Evolutionary conservation across 2,113 vertebrate genomes (phyloP).

Genomic region (Alexandromys fortis): DNA sequence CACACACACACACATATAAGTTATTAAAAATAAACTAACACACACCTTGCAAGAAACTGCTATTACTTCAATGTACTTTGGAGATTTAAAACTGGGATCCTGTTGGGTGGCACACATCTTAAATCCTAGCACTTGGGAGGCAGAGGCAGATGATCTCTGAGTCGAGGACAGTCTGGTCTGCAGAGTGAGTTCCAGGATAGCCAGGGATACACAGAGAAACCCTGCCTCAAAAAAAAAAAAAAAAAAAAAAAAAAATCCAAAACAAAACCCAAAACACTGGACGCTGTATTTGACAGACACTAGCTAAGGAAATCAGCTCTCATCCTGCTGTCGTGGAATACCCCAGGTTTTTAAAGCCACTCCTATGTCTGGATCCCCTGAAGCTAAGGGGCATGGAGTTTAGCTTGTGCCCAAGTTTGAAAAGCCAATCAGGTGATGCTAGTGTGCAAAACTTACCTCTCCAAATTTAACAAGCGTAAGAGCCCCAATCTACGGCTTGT

Average conservation of each 20-base stretch:
- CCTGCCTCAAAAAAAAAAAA: neutral
- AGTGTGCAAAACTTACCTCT: neutral
- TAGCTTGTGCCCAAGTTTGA: neutral
- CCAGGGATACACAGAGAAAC: neutral
- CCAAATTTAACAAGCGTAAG: neutral
- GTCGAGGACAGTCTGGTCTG: neutral
- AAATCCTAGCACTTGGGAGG: neutral
- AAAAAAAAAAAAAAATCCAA: no score
- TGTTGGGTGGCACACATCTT: neutral
- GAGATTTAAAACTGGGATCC: neutral
- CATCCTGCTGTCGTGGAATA: no score
- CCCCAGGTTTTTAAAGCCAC: neutral
- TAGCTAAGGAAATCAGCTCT: neutral
- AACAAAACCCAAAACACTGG: neutral
- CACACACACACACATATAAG: neutral
- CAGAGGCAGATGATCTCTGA: neutral
- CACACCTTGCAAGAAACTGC: neutral
- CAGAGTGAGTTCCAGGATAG: neutral
- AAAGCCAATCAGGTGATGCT: neutral
- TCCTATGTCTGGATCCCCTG: neutral
- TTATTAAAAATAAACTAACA: neutral
- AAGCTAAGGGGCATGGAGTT: neutral
- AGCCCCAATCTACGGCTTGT: neutral
- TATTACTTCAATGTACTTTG: neutral
- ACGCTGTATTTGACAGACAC: neutral